Base-by-base conservation (phyloP, 2,113 vertebrate species). In the Argyrosomus japonicus region DNA sequence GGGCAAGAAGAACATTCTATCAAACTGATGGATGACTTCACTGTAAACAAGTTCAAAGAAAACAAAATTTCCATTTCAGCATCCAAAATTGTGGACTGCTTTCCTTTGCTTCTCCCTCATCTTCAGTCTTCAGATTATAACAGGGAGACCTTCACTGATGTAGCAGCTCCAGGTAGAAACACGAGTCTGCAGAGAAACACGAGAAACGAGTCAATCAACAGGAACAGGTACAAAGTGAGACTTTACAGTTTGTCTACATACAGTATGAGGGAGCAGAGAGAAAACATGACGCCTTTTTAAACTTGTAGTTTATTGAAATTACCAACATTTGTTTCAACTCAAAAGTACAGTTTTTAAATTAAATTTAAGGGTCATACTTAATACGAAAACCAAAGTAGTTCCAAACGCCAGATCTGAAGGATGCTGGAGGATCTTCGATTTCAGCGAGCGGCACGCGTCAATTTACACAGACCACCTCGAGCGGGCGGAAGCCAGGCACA, bases 41-140 rank as follows among this genome's bases (percentile, higher is more conserved):
- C 29, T 56, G 78, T 82, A 79, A 72, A 85, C 65, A 43, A 60
- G 13, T 45, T 63, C 18, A 68, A 43, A 61, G 15, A 67, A 51
- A 70, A 70, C 36, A 60, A 54, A 21, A 50, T 45, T 51, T 15
- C 72, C 57, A 65, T 69, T 65, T 65, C 63, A 58, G 29, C 65
- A 27, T 67, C 75, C 17, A 40, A 15, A 29, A 54, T 45, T 51
- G 18, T 23, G 51, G 72, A 69, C 5, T 3, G 9, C 8, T 29
- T 58, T 79, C 48, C 15, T 21, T 19, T 63, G 29, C 14, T 23
- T 61, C 61, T 48, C 74, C 58, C 36, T 25, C 18, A 25, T 51
- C 62, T 81, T 84, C 74, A 81, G 63, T 80, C 86, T 63, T 68
- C 25, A 58, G 75, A 25, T 65, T 29, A 45, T 27, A 72, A 47